Evolutionary conservation across 2,888 invertebrate species (phyloP), one percentile per base, ranked within the genome.

Genomic region (Platycheirus rosarum): DNA sequence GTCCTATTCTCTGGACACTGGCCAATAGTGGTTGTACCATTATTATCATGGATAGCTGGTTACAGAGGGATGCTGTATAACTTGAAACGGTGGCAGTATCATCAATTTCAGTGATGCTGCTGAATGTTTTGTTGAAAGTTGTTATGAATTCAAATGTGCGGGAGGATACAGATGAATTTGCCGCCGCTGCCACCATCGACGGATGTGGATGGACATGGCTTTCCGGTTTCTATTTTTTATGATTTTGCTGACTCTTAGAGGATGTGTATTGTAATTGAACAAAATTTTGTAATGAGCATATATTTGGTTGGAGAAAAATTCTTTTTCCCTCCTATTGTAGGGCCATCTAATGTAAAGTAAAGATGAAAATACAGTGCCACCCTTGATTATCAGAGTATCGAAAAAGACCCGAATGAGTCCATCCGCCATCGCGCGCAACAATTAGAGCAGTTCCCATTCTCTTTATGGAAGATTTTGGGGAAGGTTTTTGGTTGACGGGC

Each of bases 131-230:
- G 46, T 32, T 71, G 65, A 62, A 66, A 63, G 35, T 60, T 60
- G 46, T 66, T 62, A 70, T 82, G 76, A 66, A 76, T 70, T 75
- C 75, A 70, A 75, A 70, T 70, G 60, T 75, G 57, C 42, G 51
- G 44, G 63, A 37, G 65, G 48, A 65, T 35, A 40, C 44, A 73
- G 55, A 71, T 66, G 42, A 55, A 42, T 65, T 57, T 46, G 29
- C 42, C 44, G 32, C 7, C n/a, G n/a, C n/a, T n/a, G 8, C 5
- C 0, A 13, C 1, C 13, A 23, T n/a, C 46, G 18, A 48, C 20
- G 63, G 37, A 46, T 13, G 63, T 66, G 66, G 66, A 77, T 62
- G 70, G 37, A 42, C 42, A 57, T 18, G 49, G 55, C 23, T 60
- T 57, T 35, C 9, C 20, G 35, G 35, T 57, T 51, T 40, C 16